Evolutionary conservation across 2,797 vertebrate species (phyloP), one percentile per base, ranked within the genome.

Genomic region (Pseudopleuronectes americanus): DNA sequence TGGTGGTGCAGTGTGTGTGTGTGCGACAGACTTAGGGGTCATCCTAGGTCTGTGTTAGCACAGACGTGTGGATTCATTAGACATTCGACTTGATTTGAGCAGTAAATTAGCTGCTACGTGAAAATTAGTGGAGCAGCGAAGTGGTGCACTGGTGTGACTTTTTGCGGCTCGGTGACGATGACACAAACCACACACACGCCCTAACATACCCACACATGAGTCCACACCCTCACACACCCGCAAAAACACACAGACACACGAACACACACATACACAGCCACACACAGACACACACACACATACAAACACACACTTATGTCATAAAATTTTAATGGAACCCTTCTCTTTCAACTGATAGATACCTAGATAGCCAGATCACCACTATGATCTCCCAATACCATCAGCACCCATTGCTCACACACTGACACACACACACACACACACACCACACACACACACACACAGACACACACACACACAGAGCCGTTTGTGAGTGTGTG

Each of bases 101-200:
- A 36, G 70, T 88, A 87, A 88, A 86, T 92, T 88, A 89, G 84
- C 84, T 77, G 65, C 66, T 79, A 38, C 54, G 68, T 92, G 83
- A 83, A 86, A 87, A 90, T 84, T 71, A 80, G 82, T 8, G 0
- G 65, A 52, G 71, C 57, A 60, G 49, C 13, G 68, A 79, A 60
- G 59, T 81, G 58, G 57, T 49, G 60, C 49, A 21, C 41, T 43
- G 66, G 88, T 80, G 87, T 64, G 76, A 89, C 78, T 89, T 90
- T 83, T 85, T 78, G 75, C 73, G 3, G 70, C 58, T 82, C 10
- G 3, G 76, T 90, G 90, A 76, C 31, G 69, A 81, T 75, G 76
- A 80, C 63, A 66, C 28, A 17, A 21, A 38, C 26, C 51, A 28
- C 26, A 24, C 16, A 43, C n/a, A 36, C 17, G n/a, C 61, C 38